phyloP scores from a whole-genome alignment of 2,113 vertebrate species.

The Trematocara stigmaticum region DNA sequence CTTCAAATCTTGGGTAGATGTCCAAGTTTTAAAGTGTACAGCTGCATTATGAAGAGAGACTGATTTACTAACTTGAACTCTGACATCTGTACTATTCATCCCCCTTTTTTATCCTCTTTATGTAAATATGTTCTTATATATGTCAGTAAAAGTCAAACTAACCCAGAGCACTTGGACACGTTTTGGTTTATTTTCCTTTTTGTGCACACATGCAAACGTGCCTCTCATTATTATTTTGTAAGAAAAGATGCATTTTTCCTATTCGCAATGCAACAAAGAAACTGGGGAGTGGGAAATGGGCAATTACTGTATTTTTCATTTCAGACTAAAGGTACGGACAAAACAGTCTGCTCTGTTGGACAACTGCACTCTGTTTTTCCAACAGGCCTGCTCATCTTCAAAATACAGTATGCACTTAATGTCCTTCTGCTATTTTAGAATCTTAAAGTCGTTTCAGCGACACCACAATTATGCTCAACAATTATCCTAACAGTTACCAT shows the following conservation, averaged over 20 bases:
- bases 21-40: neutral
- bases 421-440: neutral
- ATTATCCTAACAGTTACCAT: neutral
- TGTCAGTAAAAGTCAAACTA: neutral
- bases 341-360: neutral
- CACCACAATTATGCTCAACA: neutral
- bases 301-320: constrained; percentile 5
- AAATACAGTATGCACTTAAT: neutral
- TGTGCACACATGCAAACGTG: neutral
- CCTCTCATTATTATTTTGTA: neutral
- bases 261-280: neutral
- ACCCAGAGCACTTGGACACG: neutral
- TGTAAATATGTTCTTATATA: neutral
- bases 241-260: neutral
- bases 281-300: neutral
- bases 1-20: neutral
- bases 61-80: neutral
- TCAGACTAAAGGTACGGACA: neutral
- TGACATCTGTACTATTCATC: neutral
- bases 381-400: neutral
- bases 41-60: neutral
- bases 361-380: neutral
- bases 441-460: neutral
- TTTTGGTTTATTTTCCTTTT: neutral
- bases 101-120: neutral